Conservation (phyloP, 2,113 vertebrate genomes). For the Nansenia antarctica region DNA sequence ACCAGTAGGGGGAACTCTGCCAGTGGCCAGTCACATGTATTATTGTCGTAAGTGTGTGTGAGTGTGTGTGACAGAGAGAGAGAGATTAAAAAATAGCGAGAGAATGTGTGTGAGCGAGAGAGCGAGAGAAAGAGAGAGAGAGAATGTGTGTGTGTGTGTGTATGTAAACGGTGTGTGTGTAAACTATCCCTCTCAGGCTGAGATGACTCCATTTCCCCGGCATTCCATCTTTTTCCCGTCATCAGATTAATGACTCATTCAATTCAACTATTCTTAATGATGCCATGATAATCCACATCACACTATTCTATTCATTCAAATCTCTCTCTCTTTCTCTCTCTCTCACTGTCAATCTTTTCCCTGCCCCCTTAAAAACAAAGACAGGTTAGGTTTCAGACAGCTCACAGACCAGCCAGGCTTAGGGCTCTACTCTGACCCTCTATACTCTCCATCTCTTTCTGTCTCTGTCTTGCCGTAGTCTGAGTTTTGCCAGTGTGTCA, state of each 20-base stretch:
- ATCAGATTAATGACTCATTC: neutral
- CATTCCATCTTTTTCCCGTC: neutral
- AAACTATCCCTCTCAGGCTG: too few species aligned
- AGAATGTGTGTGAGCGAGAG: too few species aligned
- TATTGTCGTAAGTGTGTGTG: neutral
- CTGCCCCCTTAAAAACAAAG: too few species aligned
- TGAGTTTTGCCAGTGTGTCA: slow-evolving; percentile 52
- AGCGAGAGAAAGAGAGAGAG: neutral
- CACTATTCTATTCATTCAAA: neutral
- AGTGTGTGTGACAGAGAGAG: too few species aligned
- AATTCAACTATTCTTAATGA: neutral
- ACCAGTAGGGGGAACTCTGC: slow-evolving; percentile 36
- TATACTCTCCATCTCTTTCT: slow-evolving; percentile 57
- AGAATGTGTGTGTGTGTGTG: neutral
- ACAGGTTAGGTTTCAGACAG: slow-evolving; percentile 44
- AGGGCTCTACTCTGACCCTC: slow-evolving; percentile 16
- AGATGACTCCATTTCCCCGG: too few species aligned
- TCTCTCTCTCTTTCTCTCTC: slow-evolving; percentile 1
- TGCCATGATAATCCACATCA: neutral
- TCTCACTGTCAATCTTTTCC: too few species aligned
- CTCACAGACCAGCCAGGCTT: slow-evolving; percentile 35
- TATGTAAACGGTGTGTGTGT: neutral
- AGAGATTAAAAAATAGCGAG: too few species aligned
- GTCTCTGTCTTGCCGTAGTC: slow-evolving; percentile 26
- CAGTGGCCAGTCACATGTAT: neutral